Evolutionary conservation across 1,140 invertebrate species (phyloP).

Genomic region (Gonioctena quinquepunctata): DNA sequence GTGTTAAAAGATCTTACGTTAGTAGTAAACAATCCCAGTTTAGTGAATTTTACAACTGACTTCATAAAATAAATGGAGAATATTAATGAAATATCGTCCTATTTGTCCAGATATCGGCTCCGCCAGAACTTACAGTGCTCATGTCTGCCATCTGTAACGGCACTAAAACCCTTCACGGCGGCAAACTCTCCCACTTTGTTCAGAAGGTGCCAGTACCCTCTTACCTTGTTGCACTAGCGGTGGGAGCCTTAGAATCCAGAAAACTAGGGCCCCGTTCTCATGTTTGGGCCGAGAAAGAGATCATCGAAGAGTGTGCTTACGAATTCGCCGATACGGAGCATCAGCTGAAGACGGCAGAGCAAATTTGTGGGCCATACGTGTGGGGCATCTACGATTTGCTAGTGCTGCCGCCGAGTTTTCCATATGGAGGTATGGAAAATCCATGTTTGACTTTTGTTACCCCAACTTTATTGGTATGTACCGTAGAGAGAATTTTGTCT

Average conservation of each 20-base stretch:
- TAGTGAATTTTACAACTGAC: too few relatives aligned
- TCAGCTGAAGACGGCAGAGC: constrained; percentile 82
- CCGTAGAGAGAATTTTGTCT: neutral
- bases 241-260: constrained; percentile 78
- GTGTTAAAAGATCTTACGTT: too few relatives aligned
- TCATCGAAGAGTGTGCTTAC: constrained; percentile 81
- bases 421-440: constrained; percentile 97
- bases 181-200: constrained; percentile 65
- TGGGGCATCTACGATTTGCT: constrained; percentile 89
- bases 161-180: constrained; percentile 48
- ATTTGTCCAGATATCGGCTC: constrained; percentile 69
- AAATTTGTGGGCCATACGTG: constrained; percentile 78
- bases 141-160: constrained; percentile 83
- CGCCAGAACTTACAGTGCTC: constrained; percentile 76
- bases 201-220: constrained; percentile 79
- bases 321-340: constrained; percentile 89
- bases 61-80: too few relatives aligned
- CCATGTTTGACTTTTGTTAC: constrained; percentile 95
- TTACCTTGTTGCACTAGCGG: constrained; percentile 85
- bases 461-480: constrained; percentile 76
- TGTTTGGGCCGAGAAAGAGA: constrained; percentile 89
- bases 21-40: too few relatives aligned
- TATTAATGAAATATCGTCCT: too few relatives aligned
- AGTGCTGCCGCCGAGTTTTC: constrained; percentile 91
- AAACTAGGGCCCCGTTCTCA: constrained; percentile 75